phyloP scores from a whole-genome alignment of 2,113 vertebrate species.

The Paralichthys olivaceus region DNA sequence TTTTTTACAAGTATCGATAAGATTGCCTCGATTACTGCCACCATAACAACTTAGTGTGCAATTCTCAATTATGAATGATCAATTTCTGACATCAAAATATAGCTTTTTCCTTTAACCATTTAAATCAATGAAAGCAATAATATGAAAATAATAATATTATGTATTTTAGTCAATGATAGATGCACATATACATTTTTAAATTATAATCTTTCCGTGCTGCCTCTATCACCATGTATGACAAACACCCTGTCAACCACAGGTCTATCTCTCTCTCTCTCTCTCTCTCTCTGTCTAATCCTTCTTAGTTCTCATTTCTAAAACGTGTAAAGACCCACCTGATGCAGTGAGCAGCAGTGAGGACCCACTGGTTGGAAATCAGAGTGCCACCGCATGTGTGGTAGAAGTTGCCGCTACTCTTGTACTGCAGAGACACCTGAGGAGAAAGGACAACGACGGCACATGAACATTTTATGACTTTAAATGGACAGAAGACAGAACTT shows the following conservation, averaged over 20 bases:
- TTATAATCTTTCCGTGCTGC: not conserved
- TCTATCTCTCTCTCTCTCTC: not conserved
- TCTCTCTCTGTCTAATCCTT: too few species aligned
- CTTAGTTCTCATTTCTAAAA: not conserved
- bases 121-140: too few species aligned
- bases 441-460: not conserved
- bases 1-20: not conserved
- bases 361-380: constrained; percentile 83
- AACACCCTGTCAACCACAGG: not conserved
- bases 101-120: not conserved
- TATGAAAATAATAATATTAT: too few species aligned
- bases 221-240: not conserved
- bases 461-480: not conserved
- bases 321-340: constrained; percentile 78
- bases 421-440: constrained; percentile 90
- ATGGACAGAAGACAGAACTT: not conserved
- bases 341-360: constrained; percentile 93
- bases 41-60: not conserved
- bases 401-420: constrained; percentile 68
- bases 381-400: constrained; percentile 88
- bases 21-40: not conserved
- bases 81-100: not conserved
- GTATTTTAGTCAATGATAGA: too few species aligned
- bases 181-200: too few species aligned
- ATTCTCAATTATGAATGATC: not conserved